Evolutionary conservation across 2,797 vertebrate species (phyloP).

Genomic region (Phalloptychus januarius): DNA sequence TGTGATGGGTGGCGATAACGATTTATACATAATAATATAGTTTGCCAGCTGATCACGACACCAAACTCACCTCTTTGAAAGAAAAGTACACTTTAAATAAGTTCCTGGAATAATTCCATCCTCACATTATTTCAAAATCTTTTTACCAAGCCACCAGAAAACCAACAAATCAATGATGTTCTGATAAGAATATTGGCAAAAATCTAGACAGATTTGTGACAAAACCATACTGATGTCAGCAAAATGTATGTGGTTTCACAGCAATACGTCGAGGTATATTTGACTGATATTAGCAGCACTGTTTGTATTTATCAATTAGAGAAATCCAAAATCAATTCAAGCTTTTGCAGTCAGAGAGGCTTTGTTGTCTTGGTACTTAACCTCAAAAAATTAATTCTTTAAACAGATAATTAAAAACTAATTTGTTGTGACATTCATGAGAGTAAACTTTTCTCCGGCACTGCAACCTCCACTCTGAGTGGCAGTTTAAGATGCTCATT

Average conservation of each 20-base stretch:
- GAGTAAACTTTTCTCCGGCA: not conserved
- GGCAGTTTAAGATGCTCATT: constrained; percentile 43
- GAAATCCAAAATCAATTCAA: not conserved
- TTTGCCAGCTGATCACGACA: too few relatives aligned
- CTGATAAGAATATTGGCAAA: not conserved
- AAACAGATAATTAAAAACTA: not conserved
- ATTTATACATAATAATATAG: not conserved
- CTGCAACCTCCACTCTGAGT: constrained; percentile 28
- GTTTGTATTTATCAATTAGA: not conserved
- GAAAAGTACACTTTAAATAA: not conserved
- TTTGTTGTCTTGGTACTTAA: not conserved
- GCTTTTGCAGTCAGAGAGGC: not conserved
- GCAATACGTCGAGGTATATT: not conserved
- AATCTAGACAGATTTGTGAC: not conserved
- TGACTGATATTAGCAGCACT: not conserved
- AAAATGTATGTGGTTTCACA: not conserved
- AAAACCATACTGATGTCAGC: not conserved
- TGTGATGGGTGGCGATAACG: too few relatives aligned
- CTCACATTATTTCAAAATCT: not conserved
- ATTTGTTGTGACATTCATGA: not conserved
- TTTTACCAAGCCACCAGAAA: not conserved
- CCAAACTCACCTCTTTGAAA: not conserved
- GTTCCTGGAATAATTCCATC: not conserved
- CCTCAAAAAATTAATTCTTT: not conserved
- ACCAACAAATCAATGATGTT: not conserved